These are phyloP conservation scores for Tribolium castaneum DNA, from an alignment of 1,140 invertebrate species.

Conservation along the genomic window DNA sequence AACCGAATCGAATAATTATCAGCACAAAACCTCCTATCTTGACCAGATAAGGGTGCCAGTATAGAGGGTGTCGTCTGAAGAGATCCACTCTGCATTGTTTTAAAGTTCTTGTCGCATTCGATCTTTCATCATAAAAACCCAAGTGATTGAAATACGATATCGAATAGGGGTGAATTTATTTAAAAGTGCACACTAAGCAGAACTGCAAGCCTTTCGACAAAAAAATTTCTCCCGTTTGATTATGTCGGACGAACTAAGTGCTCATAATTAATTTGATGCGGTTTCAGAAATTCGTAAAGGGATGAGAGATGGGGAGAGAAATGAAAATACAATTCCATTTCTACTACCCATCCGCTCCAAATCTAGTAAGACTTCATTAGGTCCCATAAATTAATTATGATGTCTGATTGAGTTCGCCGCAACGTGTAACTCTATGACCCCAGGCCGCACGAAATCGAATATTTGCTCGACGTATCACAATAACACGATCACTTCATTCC, in stretches of 20 bases:
- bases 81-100: conserved; percentile 33
- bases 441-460: neutral
- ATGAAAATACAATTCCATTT: conserved; percentile 49
- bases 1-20: neutral
- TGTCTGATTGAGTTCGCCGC: conserved; percentile 56
- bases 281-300: conserved; percentile 34
- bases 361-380: conserved; percentile 56
- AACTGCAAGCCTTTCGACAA: conserved; percentile 15
- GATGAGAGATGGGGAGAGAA: conserved; percentile 31
- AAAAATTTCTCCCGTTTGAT: conserved; percentile 14
- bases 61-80: conserved; percentile 37
- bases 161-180: conserved; percentile 42
- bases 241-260: conserved; percentile 3
- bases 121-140: conserved; percentile 37
- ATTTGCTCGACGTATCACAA: neutral
- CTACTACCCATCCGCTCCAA: conserved; percentile 52
- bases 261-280: conserved; percentile 35
- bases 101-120: conserved; percentile 40
- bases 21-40: conserved; percentile 13
- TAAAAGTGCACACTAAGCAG: conserved; percentile 33
- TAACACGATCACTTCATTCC: conserved; percentile 16
- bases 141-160: conserved; percentile 43
- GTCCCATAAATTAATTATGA: conserved; percentile 57
- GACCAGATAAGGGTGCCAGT: conserved; percentile 41
- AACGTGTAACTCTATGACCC: conserved; percentile 51